Evolutionary conservation across 2,888 invertebrate genomes (phyloP).

Genomic region (Torymus texanus): DNA sequence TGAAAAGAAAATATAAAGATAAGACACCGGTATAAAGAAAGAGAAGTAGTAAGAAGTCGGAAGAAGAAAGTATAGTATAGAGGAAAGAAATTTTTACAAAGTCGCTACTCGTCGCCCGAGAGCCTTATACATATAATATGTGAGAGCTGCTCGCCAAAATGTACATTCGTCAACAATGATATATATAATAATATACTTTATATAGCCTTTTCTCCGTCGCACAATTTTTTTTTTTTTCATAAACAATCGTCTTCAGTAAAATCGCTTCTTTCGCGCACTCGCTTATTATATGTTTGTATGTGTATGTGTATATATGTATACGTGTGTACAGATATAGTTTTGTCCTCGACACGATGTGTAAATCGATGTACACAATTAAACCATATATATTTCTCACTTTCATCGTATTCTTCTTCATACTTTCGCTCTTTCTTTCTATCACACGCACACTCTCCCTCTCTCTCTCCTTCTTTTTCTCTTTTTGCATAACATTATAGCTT

Average conservation of each 20-base stretch:
- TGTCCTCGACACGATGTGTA: conserved; percentile 49
- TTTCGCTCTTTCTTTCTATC: conserved; percentile 28
- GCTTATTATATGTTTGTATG: conserved; percentile 5
- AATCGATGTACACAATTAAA: conserved; percentile 52
- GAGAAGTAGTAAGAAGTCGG: background rate
- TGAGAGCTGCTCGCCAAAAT: conserved; percentile 40
- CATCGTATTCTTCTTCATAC: too few species aligned
- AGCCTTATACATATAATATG: conserved; percentile 25
- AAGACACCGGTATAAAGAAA: conserved; percentile 41
- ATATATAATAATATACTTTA: conserved; percentile 28
- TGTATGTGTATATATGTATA: too few species aligned
- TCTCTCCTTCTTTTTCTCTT: conserved; percentile 48
- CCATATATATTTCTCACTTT: conserved; percentile 50
- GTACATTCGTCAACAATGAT: conserved; percentile 56
- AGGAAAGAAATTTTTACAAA: conserved; percentile 50
- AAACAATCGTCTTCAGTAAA: conserved; percentile 49
- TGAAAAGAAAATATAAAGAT: too few species aligned
- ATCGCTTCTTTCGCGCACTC: conserved; percentile 36
- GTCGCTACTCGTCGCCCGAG: conserved; percentile 26
- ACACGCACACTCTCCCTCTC: conserved; percentile 26
- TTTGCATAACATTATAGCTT: conserved; percentile 54
- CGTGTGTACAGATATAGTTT: background rate
- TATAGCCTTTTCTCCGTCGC: conserved; percentile 14
- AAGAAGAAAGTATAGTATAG: too few species aligned
- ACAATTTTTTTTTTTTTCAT: conserved; percentile 7